Percentiles rank a stretch among this genome's conserved stretches.
Evolutionary conservation across 2,888 invertebrate species (phyloP).

Genomic region (Polymixis flavicincta): DNA sequence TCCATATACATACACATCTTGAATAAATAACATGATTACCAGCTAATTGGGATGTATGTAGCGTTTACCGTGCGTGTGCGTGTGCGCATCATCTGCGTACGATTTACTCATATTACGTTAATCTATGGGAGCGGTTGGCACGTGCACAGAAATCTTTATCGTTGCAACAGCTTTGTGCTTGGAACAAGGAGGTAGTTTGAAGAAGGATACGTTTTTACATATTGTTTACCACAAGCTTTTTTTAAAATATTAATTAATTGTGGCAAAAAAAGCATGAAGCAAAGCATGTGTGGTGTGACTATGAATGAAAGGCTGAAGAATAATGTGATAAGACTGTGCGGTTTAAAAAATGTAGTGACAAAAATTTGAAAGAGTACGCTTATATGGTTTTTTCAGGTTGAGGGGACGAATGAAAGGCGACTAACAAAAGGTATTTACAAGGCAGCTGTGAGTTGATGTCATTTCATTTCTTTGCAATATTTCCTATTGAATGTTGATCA

Average conservation of each 20-base stretch:
- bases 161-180: conserved; percentile 36
- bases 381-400: no score
- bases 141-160: conserved; percentile 57
- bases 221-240: not conserved
- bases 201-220: not conserved
- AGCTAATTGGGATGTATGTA: conserved; percentile 53
- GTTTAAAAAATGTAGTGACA: no score
- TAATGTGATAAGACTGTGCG: no score
- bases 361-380: no score
- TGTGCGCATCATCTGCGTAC: conserved; percentile 45
- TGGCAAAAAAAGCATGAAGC: not conserved
- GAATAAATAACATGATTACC: conserved; percentile 43
- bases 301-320: no score
- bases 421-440: no score
- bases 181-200: conserved; percentile 15
- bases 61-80: conserved; percentile 53
- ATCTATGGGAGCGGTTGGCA: conserved; percentile 55
- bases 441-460: no score
- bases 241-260: not conserved
- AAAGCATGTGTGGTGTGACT: no score
- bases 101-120: conserved; percentile 49
- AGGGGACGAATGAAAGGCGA: no score
- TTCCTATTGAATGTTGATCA: no score
- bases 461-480: no score
- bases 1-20: conserved; percentile 26